Base-by-base conservation (phyloP, 2,888 invertebrate genomes). In the Phyllotreta striolata region DNA sequence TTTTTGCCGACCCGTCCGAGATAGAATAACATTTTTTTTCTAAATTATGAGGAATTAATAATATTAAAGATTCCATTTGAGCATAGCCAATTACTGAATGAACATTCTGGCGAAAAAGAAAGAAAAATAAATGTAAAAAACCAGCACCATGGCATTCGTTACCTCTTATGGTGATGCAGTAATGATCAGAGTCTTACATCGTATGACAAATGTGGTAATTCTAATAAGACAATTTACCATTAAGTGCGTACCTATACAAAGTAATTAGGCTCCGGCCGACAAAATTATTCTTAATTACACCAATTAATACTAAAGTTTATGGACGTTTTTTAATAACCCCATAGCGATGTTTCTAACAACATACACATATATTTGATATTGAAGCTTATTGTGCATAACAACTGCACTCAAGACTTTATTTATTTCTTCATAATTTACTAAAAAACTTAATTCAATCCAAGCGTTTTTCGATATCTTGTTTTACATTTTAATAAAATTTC, bases 241-340 rank as follows among this genome's bases (percentile, higher is more conserved):
- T 76, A 24, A 24, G 24, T 24, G 4, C 24, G 24, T 24, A 76
- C 73, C 72, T 76, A 77, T 73, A 73, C 73, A 73, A 66, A 72
- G 70, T 78, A 76, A 77, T 77, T 78, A 77, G 76, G 70, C 69
- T 70, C 68, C 72, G 74, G 73, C 74, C 75, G 72, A 72, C 70
- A 73, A 70, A 77, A 78, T 77, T 76, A 74, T 70, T 71, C 61
- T 66, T 78, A 79, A 79, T 80, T 78, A 78, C 73, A 73, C 71
- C 78, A 78, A 79, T 80, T 79, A 79, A 78, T 77, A 76, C 70
- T 68, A 76, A 75, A 76, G 72, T 76, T 74, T 74, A 75, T 73
- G 69, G 70, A 73, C 70, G 69, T 71, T 70, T 72, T 70, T 71
- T 76, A 74, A 78, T 78, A 77, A 70, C 66, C 67, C 24, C 71